Evolutionary conservation across 1,140 invertebrate genomes (phyloP).

Genomic region (Campoletis sonorensis): DNA sequence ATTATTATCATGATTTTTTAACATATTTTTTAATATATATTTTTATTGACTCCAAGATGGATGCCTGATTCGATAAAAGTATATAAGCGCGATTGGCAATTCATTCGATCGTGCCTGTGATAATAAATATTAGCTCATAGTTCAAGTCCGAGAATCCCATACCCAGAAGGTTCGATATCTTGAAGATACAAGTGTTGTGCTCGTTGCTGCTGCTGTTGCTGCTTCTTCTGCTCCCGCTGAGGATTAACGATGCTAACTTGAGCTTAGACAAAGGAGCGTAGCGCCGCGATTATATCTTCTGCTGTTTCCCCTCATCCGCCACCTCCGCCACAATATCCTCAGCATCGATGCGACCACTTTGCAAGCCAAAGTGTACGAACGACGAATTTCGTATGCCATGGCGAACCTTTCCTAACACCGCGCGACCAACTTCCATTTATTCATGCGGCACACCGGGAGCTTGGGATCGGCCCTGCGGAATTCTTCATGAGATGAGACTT

Average conservation of each 20-base stretch:
- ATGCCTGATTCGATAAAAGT: slow-evolving; percentile 32
- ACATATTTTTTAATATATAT: too few relatives aligned
- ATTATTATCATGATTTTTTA: slow-evolving; percentile 40
- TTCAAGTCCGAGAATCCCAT: slow-evolving; percentile 44
- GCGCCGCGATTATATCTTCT: not conserved
- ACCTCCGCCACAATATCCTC: too few relatives aligned
- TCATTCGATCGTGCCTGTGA: slow-evolving; percentile 73
- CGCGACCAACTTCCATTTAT: slow-evolving; percentile 62
- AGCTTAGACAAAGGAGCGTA: slow-evolving; percentile 20
- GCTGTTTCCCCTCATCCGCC: too few relatives aligned
- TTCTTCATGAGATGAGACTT: slow-evolving; percentile 62
- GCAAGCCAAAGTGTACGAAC: slow-evolving; percentile 69
- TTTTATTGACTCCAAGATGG: slow-evolving; percentile 16
- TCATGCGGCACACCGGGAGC: slow-evolving; percentile 65
- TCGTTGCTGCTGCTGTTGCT: too few relatives aligned
- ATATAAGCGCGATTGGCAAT: slow-evolving; percentile 74
- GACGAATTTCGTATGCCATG: slow-evolving; percentile 67
- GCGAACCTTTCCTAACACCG: slow-evolving; percentile 64
- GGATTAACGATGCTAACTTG: slow-evolving; percentile 21
- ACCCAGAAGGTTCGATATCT: slow-evolving; percentile 26
- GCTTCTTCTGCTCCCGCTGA: slow-evolving; percentile 11
- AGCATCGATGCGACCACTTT: slow-evolving; percentile 61
- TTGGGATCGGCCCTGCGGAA: slow-evolving; percentile 38
- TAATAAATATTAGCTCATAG: slow-evolving; percentile 69
- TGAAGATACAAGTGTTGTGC: slow-evolving; percentile 17